phyloP scores from a whole-genome alignment of 2,888 invertebrate species.

The Byasa hedistus region DNA sequence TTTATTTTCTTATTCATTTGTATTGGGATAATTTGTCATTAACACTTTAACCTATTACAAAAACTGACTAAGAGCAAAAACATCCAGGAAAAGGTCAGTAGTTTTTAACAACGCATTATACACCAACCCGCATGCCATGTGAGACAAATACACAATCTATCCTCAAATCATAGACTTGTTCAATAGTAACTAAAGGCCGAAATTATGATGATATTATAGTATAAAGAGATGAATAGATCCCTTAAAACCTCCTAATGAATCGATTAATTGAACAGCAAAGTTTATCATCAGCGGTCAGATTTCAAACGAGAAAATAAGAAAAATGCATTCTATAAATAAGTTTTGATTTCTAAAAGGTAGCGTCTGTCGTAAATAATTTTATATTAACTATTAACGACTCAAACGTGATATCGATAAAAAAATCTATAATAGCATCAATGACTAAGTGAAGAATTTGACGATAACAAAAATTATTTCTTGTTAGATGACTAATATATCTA shows the following conservation, averaged over 20 bases:
- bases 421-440: background rate
- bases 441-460: background rate
- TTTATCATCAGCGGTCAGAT: constrained; percentile 65
- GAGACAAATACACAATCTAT: too few species aligned
- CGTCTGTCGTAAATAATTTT: constrained; percentile 37
- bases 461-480: background rate
- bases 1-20: too few species aligned
- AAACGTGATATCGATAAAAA: background rate
- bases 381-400: constrained; percentile 12
- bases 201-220: constrained; percentile 61
- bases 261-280: constrained; percentile 71
- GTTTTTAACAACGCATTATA: too few species aligned
- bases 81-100: too few species aligned
- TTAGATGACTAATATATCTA: background rate
- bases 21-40: too few species aligned
- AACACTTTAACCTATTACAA: too few species aligned
- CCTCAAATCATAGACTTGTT: too few species aligned
- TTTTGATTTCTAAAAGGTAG: constrained; percentile 31
- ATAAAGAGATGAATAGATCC: constrained; percentile 58
- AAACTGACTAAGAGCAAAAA: too few species aligned
- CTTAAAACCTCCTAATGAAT: constrained; percentile 69
- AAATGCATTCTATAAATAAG: constrained; percentile 71
- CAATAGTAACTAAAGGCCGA: too few species aligned
- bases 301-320: constrained; percentile 63
- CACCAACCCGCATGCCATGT: too few species aligned